Percentiles rank a stretch among this genome's conserved stretches.
Evolutionary conservation across 2,888 invertebrate genomes (phyloP).

Genomic region (Gibbula magus): DNA sequence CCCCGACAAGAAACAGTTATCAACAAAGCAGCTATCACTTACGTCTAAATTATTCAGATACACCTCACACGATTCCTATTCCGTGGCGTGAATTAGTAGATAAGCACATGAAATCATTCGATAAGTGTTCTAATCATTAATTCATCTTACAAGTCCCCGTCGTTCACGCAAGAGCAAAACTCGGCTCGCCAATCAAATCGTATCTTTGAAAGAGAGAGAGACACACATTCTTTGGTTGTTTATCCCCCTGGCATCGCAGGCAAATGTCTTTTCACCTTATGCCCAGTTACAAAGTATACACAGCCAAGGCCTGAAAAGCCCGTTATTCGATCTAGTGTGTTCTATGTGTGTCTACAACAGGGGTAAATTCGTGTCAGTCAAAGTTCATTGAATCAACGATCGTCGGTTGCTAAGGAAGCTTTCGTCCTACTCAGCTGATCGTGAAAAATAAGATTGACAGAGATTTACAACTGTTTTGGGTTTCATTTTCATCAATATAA

Average conservation of each 20-base stretch:
- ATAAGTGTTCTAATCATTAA: slow-evolving; percentile 17
- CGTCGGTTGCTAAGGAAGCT: slow-evolving; percentile 12
- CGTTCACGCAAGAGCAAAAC: not conserved
- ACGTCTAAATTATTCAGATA: slow-evolving; percentile 3
- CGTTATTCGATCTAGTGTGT: slow-evolving; percentile 6
- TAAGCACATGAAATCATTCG: slow-evolving; percentile 9
- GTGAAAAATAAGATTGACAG: not conserved
- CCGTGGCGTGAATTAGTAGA: not conserved
- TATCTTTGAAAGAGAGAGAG: no score
- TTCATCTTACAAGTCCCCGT: not conserved
- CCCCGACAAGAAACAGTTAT: not conserved
- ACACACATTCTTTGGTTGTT: not conserved
- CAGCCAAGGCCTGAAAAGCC: not conserved
- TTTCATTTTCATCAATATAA: no score
- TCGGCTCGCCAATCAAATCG: no score
- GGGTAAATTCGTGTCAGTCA: not conserved
- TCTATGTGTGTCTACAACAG: not conserved
- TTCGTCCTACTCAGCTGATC: not conserved
- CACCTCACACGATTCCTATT: not conserved
- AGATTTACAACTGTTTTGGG: no score
- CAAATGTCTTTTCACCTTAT: not conserved
- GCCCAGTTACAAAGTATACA: not conserved
- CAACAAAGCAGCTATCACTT: not conserved
- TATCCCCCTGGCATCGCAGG: not conserved
- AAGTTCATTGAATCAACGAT: not conserved